Percentiles rank a stretch among this genome's conserved stretches.
Evolutionary conservation across 2,888 invertebrate species (phyloP).

Genomic region (Drosophila rellima): DNA sequence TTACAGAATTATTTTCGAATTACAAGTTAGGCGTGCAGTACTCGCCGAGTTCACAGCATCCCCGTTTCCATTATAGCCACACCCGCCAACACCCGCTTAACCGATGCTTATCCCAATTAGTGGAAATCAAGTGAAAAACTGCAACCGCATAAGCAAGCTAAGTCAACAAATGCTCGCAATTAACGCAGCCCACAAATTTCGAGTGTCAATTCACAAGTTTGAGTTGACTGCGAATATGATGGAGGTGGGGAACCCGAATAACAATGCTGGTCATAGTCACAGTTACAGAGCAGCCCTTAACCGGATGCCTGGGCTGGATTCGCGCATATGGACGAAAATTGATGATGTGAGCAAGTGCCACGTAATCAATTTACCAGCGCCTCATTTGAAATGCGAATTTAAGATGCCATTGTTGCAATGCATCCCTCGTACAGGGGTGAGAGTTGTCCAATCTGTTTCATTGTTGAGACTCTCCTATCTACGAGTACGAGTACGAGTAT

Average conservation of each 20-base stretch:
- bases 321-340: constrained; percentile 77
- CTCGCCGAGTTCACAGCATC: background rate
- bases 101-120: constrained; percentile 66
- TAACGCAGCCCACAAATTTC: constrained; percentile 66
- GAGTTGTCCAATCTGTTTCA: constrained; percentile 29
- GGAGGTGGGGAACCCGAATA: constrained; percentile 17
- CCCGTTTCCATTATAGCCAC: background rate
- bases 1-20: constrained; percentile 12
- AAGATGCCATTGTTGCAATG: constrained; percentile 73
- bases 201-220: constrained; percentile 57
- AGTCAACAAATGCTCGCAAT: constrained; percentile 78
- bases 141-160: constrained; percentile 40
- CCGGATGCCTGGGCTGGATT: constrained; percentile 43
- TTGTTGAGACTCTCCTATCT: constrained; percentile 10
- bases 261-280: constrained; percentile 30
- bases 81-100: constrained; percentile 32
- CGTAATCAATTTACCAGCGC: constrained; percentile 76
- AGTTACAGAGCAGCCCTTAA: constrained; percentile 30
- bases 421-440: constrained; percentile 24
- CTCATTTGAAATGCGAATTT: constrained; percentile 78
- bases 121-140: constrained; percentile 58
- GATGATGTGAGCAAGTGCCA: constrained; percentile 79
- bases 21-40: constrained; percentile 1
- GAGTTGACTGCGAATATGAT: constrained; percentile 8
- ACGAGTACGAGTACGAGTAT: background rate